Evolutionary conservation across 1,140 invertebrate genomes (phyloP), one percentile per base, ranked within the genome.

Genomic region (Drosophila busckii): DNA sequence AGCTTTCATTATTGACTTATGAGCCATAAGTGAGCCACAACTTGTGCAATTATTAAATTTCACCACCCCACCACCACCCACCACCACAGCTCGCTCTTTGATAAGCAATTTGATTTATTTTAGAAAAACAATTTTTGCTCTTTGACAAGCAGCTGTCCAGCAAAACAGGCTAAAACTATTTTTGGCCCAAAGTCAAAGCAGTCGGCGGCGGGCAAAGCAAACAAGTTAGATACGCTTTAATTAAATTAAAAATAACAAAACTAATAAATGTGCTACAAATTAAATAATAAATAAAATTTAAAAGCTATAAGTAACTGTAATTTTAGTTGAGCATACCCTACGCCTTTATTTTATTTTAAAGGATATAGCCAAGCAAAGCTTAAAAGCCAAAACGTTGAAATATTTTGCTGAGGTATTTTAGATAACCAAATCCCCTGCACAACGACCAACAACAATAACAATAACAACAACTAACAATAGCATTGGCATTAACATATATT

Each of bases 71-170:
- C 10, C 15, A 28, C 9, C n/a, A 12, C 2, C 6, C 6, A 42
- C 28, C 31, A 44, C 40, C 37, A 48, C 58, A 52, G 48, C 41
- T 52, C 49, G 62, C 73, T 80, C 73, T 78, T 78, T 78, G 73
- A 78, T 78, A 78, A 78, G 73, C 73, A 78, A 80, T 78, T 78
- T 78, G 73, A 78, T 78, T 78, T 78, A 78, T 78, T 80, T 78
- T 78, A 49, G 38, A 66, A 80, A 78, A 78, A 78, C 71, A 78
- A 78, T 73, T 73, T 65, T 54, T 78, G 42, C 58, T 55, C 58
- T 61, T 55, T 61, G 50, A 55, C 58, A 55, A 46, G 58, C 50
- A 34, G 26, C 50, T 41, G 50, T 40, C 41, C 35, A 41, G 42
- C 48, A 53, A 60, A 44, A 48, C 56, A 44, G 40, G 25, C 56